Conservation (phyloP, 2,113 vertebrate genomes). For the Oophaga pumilio region DNA sequence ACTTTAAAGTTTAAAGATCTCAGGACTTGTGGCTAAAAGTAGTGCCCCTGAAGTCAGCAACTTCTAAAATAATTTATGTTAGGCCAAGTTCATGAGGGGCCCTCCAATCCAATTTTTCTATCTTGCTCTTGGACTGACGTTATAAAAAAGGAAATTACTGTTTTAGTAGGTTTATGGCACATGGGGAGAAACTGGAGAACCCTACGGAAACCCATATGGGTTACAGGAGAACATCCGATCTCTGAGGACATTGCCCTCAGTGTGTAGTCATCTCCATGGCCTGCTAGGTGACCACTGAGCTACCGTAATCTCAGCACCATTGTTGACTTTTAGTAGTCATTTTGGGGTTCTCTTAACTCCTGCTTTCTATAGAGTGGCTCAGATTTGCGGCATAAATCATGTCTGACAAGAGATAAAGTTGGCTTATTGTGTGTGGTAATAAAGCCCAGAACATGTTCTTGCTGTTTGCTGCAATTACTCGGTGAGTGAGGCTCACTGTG, state of each 20-base stretch:
- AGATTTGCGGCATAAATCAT: neutral
- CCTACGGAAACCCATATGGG: neutral
- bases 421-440: neutral
- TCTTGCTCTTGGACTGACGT: neutral
- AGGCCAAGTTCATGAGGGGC: neutral
- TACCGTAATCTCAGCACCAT: neutral
- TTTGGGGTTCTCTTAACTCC: neutral
- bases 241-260: neutral
- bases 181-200: neutral
- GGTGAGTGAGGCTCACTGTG: slow-evolving; percentile 5
- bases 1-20: neutral
- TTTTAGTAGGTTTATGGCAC: neutral
- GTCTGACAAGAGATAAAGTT: neutral
- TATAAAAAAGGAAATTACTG: neutral
- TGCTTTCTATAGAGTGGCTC: neutral
- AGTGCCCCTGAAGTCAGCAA: neutral
- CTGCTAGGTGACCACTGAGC: neutral
- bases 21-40: neutral
- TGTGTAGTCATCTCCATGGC: neutral
- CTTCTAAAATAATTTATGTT: neutral
- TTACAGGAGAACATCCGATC: too few species aligned
- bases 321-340: neutral
- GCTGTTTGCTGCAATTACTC: slow-evolving; percentile 25
- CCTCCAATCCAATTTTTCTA: neutral
- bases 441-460: neutral